Evolutionary conservation across 2,888 invertebrate species (phyloP), one percentile per base, ranked within the genome.

Genomic region (Lepidochrysops patricia): DNA sequence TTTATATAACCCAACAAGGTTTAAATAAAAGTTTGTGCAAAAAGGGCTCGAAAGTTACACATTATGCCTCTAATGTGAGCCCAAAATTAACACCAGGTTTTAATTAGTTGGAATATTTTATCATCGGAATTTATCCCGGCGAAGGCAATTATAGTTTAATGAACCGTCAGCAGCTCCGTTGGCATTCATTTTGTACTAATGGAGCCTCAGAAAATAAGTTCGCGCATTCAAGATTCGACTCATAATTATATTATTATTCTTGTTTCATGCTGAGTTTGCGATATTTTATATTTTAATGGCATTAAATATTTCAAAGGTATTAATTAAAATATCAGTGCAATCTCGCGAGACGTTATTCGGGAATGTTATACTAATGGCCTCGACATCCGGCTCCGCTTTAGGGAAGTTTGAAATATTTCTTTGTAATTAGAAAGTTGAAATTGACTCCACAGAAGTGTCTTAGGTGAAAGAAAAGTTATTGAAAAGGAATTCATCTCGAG

Each of bases 71-170:
- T 59, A 54, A 32, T 63, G 61, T 68, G 66, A 43, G 9, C 19
- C 23, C 43, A 29, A 57, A 57, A 57, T 52, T 23, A 32, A 15
- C 54, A 29, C 54, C 19, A 32, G 13, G 26, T 15, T 43, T 9
- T 52, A 59, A 59, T 27, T 52, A 26, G 23, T 52, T 52, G 50
- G 35, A 35, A 52, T 52, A 59, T 52, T 56, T 64, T 52, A 63
- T 58, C 62, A 61, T 57, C 63, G 57, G 43, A 57, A 35, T 52
- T 52, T 52, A 37, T 58, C 58, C 62, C 62, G 59, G 57, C 65
- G 57, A 58, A 63, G 67, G 63, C 70, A 70, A 70, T 70, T 70
- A 70, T 66, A 70, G 69, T 70, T 69, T 65, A 70, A 70, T 69
- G 64, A 68, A 64, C 63, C 64, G 62, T 65, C 66, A 61, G 63